A percentile compares a stretch with the other conserved stretches of the same genome.
Conservation (phyloP, 53 echinoderm and acorn worm species). For the Glandiceps talaboti region DNA sequence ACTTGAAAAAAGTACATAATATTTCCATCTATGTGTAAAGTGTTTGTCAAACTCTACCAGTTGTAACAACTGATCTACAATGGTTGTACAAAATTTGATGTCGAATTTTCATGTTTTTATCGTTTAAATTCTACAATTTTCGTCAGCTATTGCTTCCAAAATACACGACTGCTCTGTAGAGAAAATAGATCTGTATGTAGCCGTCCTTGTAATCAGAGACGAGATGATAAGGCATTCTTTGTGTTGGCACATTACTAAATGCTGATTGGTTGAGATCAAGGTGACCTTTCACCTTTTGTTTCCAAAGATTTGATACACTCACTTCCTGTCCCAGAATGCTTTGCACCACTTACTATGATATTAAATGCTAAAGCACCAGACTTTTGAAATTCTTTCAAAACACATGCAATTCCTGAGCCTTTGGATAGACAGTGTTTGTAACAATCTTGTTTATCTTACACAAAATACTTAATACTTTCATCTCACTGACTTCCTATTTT, state of each 20-base stretch:
- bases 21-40: neutral
- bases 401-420: neutral
- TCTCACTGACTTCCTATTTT: too few species aligned
- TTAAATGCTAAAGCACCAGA: neutral
- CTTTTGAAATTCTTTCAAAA: neutral
- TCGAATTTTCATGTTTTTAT: neutral
- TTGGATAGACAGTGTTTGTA: neutral
- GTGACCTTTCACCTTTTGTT: neutral
- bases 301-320: neutral
- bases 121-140: neutral
- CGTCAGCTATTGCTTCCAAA: neutral
- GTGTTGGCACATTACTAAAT: neutral
- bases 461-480: too few species aligned
- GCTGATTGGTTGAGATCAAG: neutral
- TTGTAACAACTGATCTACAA: too few species aligned
- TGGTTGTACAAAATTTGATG: neutral
- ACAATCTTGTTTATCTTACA: too few species aligned
- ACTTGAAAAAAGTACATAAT: neutral
- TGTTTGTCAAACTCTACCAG: too few species aligned
- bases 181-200: neutral
- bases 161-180: neutral
- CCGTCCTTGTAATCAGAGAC: neutral
- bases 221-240: neutral
- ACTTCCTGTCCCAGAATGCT: neutral
- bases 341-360: too few species aligned